Conservation (phyloP, 2,888 invertebrate species). For the Listrodromus nycthemerus region DNA sequence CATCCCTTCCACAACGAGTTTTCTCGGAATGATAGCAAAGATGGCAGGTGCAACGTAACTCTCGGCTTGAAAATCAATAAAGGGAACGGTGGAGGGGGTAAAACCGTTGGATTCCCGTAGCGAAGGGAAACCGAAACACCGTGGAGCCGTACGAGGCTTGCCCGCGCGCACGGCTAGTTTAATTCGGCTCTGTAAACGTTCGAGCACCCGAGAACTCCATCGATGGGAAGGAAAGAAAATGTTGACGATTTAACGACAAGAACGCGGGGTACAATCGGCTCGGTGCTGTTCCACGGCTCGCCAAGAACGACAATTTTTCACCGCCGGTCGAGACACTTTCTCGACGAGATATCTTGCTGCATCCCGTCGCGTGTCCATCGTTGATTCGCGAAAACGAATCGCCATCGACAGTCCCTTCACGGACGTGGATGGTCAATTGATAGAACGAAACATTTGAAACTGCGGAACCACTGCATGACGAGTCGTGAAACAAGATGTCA, state of each 20-base stretch:
- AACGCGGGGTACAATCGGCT: neutral
- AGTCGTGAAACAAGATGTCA: constrained; percentile 79
- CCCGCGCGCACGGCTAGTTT: constrained; percentile 1
- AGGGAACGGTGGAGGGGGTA: constrained; percentile 75
- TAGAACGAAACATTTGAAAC: constrained; percentile 70
- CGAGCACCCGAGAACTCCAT: neutral
- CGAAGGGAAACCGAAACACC: constrained; percentile 19
- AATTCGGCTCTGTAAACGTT: neutral
- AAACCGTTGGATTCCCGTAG: constrained; percentile 37
- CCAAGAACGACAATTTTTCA: neutral
- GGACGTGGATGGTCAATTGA: constrained; percentile 68
- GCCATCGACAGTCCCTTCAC: constrained; percentile 4
- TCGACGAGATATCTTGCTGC: neutral
- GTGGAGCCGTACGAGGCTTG: constrained; percentile 18
- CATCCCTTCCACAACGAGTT: neutral
- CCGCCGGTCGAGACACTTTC: neutral
- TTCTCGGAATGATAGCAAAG: constrained; percentile 68
- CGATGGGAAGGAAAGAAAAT: constrained; percentile 46
- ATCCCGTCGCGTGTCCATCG: neutral
- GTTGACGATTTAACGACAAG: constrained; percentile 45
- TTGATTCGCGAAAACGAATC: neutral
- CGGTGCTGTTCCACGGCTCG: neutral
- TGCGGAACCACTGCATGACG: constrained; percentile 73
- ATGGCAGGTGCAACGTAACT: constrained; percentile 77
- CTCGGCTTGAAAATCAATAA: constrained; percentile 80